Base-by-base conservation (phyloP, 2,888 invertebrate genomes). In the Conchocele bisecta region DNA sequence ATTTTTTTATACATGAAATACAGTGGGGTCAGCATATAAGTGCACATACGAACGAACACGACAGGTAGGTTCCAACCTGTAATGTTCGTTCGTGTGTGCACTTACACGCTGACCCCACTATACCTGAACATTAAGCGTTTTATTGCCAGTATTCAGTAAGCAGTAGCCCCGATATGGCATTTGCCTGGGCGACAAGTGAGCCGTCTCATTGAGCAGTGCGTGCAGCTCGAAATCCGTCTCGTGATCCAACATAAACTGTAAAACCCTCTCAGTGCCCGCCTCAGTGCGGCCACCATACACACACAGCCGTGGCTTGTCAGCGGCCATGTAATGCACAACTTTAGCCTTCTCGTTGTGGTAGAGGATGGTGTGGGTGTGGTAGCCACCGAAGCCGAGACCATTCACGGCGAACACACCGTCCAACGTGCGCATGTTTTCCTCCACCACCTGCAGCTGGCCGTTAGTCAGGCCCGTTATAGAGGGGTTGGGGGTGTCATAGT, bases 361-460 rank as follows among this genome's bases (percentile, higher is more conserved):
- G 22, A 91, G 73, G 13, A 91, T 58, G 0, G 86, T 85, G 72
- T 91, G 91, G 11, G 89, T 89, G 70, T 91, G 91, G 9, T 90
- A 89, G 63, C 99, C 99, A 70, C 99, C 98, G 92, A 98, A 98
- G 24, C 99, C 99, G 91, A 99, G 99, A 7, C 98, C 98, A 92
- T 98, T 99, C 33, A 99, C 92, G 20, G 95, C 98, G 59, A 96
- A 94, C 68, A 96, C 93, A n/a, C 98, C 98, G 56, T 98, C 98
- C 60, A 95, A 94, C 95, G 96, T 98, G 24, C 95, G 94, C 70
- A 94, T 94, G 87, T 95, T 94, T 90, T 95, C 94, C 77, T 95
- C 94, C 20, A 99, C 96, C 54, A 98, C 94, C 17, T 58, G 44
- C 31, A 44, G 11, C 17, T 95, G 93, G 0, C 98, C 98, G 89